These are phyloP conservation scores for Spilosoma lubricipeda DNA, from an alignment of 2,888 invertebrate species.

Conservation along the genomic window DNA sequence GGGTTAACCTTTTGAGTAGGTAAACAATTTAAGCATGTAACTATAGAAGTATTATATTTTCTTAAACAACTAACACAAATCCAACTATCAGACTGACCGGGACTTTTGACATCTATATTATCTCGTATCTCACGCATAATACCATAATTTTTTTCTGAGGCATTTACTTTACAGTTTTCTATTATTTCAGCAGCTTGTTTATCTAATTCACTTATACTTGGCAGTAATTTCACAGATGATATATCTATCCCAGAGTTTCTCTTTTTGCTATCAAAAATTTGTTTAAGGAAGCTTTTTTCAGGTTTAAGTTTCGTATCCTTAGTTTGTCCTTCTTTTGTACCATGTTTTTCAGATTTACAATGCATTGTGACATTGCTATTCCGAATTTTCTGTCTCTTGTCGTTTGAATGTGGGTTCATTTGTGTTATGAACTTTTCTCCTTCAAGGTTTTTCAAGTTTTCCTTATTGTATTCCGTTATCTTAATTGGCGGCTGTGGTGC, in stretches of 20 bases:
- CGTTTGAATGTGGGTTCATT: conserved; percentile 57
- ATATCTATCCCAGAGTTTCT: conserved; percentile 72
- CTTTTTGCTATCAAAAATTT: conserved; percentile 79
- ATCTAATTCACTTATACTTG: conserved; percentile 93
- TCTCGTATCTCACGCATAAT: conserved; percentile 15
- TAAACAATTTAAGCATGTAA: conserved; percentile 67
- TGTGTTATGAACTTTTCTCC: conserved; percentile 31
- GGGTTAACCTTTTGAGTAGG: conserved; percentile 46
- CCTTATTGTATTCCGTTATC: conserved; percentile 50
- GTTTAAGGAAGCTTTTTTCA: conserved; percentile 86
- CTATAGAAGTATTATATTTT: conserved; percentile 70
- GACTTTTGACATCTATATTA: conserved; percentile 30
- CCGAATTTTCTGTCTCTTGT: conserved; percentile 33
- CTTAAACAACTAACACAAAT: conserved; percentile 74
- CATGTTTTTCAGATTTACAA: conserved; percentile 66
- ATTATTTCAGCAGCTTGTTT: conserved; percentile 92
- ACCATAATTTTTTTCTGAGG: conserved; percentile 56
- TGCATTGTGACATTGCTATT: conserved; percentile 48
- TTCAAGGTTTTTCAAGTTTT: conserved; percentile 44
- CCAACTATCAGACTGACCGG: conserved; percentile 61
- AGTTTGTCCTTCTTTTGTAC: conserved; percentile 58
- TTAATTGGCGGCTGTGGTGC: conserved; percentile 85
- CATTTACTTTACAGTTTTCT: conserved; percentile 78
- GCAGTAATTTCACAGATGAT: conserved; percentile 85
- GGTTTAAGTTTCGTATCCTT: conserved; percentile 72